Percentiles rank a stretch among this genome's conserved stretches.
These are phyloP conservation scores for Eolophus roseicapilla DNA, from an alignment of 2,113 vertebrate genomes.

Conservation along the genomic window DNA sequence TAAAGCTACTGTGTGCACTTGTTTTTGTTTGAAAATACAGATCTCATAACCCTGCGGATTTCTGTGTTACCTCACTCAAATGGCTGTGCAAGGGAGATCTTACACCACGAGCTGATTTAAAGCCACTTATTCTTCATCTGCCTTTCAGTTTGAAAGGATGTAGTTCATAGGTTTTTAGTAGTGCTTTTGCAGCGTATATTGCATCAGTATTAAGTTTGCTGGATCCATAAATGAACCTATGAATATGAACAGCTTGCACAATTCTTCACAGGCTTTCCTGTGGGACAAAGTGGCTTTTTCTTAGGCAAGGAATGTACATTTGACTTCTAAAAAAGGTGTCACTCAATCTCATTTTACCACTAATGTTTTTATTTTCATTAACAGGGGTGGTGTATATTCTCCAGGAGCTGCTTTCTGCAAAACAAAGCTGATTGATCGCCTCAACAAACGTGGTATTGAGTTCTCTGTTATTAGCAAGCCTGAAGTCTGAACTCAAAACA, in stretches of 20 bases:
- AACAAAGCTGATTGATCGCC: constrained; percentile 89
- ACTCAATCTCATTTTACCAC: background rate
- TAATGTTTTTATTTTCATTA: background rate
- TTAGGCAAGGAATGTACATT: background rate
- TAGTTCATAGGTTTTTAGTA: background rate
- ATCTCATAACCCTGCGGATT: background rate
- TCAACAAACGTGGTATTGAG: constrained; percentile 86
- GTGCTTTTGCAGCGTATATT: background rate
- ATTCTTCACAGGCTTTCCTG: background rate
- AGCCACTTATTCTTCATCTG: background rate
- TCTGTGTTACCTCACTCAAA: background rate
- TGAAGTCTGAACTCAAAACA: constrained; percentile 65
- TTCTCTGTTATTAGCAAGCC: constrained; percentile 86
- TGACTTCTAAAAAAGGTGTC: background rate
- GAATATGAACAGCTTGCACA: background rate
- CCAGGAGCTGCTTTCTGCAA: constrained; percentile 90
- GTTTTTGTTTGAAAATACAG: background rate
- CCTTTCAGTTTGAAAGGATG: background rate
- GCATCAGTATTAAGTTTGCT: background rate
- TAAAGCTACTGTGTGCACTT: background rate
- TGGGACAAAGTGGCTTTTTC: background rate
- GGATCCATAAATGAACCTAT: background rate
- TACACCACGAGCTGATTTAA: background rate
- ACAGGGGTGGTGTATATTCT: constrained; percentile 92
- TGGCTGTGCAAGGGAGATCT: background rate